A percentile compares a stretch with the other conserved stretches of the same genome.
phyloP scores from a whole-genome alignment of 2,113 vertebrate genomes.

The Xiphophorus maculatus region DNA sequence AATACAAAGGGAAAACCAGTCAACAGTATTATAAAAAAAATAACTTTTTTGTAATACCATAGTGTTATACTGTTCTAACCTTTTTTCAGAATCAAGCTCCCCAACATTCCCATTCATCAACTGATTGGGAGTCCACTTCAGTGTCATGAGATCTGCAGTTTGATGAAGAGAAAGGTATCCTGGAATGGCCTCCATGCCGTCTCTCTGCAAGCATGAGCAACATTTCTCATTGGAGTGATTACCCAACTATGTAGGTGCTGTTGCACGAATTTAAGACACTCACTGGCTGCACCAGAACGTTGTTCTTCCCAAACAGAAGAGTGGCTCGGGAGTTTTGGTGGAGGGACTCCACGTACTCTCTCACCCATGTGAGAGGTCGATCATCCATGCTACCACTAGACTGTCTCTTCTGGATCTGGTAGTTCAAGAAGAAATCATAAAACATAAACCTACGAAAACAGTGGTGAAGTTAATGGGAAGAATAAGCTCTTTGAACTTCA shows the following conservation, averaged over 20 bases:
- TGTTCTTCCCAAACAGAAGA: constrained; percentile 96
- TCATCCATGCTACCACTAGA: constrained; percentile 98
- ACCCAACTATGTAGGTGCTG: neutral
- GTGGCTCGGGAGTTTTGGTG: constrained; percentile 97
- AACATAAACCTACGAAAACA: neutral
- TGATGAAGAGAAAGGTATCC: constrained; percentile 97
- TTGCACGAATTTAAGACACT: constrained; percentile 8
- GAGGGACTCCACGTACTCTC: constrained; percentile 94
- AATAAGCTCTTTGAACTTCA: constrained; percentile 12
- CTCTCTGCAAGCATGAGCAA: constrained; percentile 78
- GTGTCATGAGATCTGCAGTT: constrained; percentile 93
- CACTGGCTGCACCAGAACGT: constrained; percentile 94
- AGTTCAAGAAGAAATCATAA: neutral
- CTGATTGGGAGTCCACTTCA: constrained; percentile 99
- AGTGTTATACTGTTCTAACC: constrained; percentile 71
- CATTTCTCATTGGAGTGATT: neutral
- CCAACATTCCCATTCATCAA: constrained; percentile 96
- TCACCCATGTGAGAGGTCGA: constrained; percentile 88
- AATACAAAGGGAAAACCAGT: constrained; percentile 12
- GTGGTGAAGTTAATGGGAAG: neutral
- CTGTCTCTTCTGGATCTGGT: constrained; percentile 96
- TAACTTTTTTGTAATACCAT: too few species aligned
- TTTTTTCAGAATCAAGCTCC: constrained; percentile 95
- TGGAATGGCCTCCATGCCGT: constrained; percentile 96
- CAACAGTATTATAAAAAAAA: constrained; percentile 1